phyloP scores from a whole-genome alignment of 2,113 vertebrate genomes.

The Megalops atlanticus region DNA sequence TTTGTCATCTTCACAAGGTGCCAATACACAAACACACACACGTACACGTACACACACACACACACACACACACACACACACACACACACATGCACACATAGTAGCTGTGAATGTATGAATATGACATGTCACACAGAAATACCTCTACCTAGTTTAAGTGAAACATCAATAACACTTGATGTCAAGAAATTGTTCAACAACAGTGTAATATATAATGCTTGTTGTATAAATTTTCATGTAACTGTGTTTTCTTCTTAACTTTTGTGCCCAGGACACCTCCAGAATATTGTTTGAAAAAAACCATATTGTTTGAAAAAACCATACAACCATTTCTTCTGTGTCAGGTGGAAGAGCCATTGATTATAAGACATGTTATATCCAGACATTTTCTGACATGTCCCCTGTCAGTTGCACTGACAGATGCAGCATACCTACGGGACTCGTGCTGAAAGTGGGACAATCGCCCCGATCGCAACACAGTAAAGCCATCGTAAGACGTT shows the following conservation, averaged over 20 bases:
- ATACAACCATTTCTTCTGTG: background rate
- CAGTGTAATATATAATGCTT: no score
- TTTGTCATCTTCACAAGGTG: slow-evolving; percentile 99
- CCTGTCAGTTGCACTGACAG: slow-evolving; percentile 52
- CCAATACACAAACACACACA: no score
- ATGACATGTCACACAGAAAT: slow-evolving; percentile 93
- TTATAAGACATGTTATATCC: no score
- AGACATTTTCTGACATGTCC: no score
- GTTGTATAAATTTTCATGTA: no score
- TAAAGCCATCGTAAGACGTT: slow-evolving; percentile 34
- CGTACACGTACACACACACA: no score
- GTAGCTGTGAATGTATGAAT: background rate
- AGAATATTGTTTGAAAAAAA: slow-evolving; percentile 59
- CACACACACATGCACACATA: no score
- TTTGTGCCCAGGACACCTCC: slow-evolving; percentile 74
- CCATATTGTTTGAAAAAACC: no score
- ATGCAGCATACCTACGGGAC: slow-evolving; percentile 56
- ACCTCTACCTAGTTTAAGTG: slow-evolving; percentile 79
- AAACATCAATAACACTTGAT: slow-evolving; percentile 83
- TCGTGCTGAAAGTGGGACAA: slow-evolving; percentile 26
- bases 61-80: no score
- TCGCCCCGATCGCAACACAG: slow-evolving; percentile 29
- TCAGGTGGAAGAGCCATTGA: slow-evolving; percentile 19
- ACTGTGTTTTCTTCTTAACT: no score
- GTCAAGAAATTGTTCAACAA: no score